Evolutionary conservation across 2,797 vertebrate species (phyloP), one percentile per base, ranked within the genome.

Genomic region (Balearica regulorum): DNA sequence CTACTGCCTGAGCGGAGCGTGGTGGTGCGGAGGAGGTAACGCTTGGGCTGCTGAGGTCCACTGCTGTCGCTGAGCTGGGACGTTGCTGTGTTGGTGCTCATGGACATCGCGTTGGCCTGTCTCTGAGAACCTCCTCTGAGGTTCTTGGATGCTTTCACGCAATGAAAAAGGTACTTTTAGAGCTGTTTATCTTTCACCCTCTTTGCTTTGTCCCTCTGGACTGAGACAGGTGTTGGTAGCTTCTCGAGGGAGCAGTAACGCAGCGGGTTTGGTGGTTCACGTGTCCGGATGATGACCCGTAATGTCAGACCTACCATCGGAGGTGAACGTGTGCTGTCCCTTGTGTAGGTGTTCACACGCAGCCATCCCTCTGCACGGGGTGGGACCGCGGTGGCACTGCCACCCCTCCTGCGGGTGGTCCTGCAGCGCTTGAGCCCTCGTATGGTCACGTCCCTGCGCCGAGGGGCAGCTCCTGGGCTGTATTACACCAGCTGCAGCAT

Each of bases 71-170:
- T 18, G 41, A 61, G 43, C 15, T 7, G 31, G 69, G 60, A 37
- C 0, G 2, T 14, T 43, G 60, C 18, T 64, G 43, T 26, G 51
- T 62, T 18, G 33, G 17, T 55, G 53, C 25, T 44, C 35, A 9
- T 0, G 10, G 22, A 19, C 53, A 25, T 62, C 1, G 0, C 1
- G 0, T 39, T 72, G 29, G 33, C n/a, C 31, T 46, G 26, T 79
- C 39, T 68, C 20, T 1, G 3, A 68, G 48, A 88, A 46, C 25
- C 37, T 83, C 22, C 26, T 54, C n/a, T 60, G 68, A 73, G 31
- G 18, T 35, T 81, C 41, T 84, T 58, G 31, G 31, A 28, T 43
- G 28, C 55, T 94, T 49, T 54, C 44, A 65, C 0, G 0, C 31
- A 48, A 9, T 4, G 5, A 46, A 48, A 53, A 78, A 33, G 8